Percentiles rank a stretch among this genome's conserved stretches.
Conservation (phyloP, 2,113 vertebrate species). For the Coryphaenoides rupestris region DNA sequence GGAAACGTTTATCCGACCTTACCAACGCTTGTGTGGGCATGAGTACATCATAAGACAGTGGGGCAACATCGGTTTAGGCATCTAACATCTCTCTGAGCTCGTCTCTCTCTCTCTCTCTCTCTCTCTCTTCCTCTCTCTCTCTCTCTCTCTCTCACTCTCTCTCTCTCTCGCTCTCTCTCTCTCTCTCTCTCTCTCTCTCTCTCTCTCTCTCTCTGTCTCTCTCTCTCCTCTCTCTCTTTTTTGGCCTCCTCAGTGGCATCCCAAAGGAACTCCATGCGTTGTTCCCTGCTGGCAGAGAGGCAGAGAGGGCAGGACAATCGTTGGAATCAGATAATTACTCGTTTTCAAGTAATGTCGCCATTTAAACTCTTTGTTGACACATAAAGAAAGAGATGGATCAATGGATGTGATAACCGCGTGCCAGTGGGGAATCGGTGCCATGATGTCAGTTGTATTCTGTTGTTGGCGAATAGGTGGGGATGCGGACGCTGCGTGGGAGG, state of each 20-base stretch:
- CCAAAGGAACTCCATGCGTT: conserved; percentile 60
- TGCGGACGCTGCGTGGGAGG: conserved; percentile 6
- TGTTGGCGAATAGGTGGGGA: conserved; percentile 30
- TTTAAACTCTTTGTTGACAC: conserved; percentile 3
- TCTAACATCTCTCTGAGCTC: too few relatives aligned
- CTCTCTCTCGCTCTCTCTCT: background rate
- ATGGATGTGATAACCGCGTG: background rate
- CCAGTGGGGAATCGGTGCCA: background rate
- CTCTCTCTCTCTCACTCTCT: too few relatives aligned
- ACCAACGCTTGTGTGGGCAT: too few relatives aligned
- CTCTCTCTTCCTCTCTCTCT: too few relatives aligned
- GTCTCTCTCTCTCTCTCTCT: too few relatives aligned
- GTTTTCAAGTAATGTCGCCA: background rate
- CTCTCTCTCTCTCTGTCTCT: background rate
- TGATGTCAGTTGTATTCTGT: background rate
- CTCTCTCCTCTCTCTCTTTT: conserved; percentile 55
- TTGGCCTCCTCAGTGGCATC: conserved; percentile 74
- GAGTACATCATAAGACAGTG: too few relatives aligned
- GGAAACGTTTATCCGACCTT: too few relatives aligned
- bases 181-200: background rate
- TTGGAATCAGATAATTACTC: background rate
- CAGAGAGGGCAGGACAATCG: conserved; percentile 28
- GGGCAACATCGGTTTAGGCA: too few relatives aligned
- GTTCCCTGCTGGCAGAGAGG: conserved; percentile 33
- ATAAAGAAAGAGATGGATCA: too few relatives aligned